Base-by-base conservation (phyloP, 2,113 vertebrate genomes). In the Columba janthina region DNA sequence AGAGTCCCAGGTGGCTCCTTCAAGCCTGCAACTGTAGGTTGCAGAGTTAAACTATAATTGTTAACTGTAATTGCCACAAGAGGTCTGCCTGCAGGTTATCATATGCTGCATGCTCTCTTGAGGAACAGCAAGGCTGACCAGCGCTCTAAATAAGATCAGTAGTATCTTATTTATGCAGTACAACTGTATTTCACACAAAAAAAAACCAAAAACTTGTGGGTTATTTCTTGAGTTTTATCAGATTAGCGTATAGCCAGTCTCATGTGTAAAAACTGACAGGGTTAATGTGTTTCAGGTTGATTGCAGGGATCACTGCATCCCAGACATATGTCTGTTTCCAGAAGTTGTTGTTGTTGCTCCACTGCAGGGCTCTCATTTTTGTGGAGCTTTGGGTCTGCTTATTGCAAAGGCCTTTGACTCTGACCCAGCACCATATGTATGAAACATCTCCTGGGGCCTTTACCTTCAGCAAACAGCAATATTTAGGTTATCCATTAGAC, bases 81-180 rank as follows among this genome's bases (percentile, higher is more conserved):
- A 36, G n/a, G 32, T 42, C 60, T 77, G 38, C 38, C 48, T 91
- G 77, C 40, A 54, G 16, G 40, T 32, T 50, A 5, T 58, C 0
- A 0, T n/a, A 20, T 32, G 72, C 69, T 53, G 15, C 53, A 9
- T 0, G 3, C 17, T 60, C 69, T n/a, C 54, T 25, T 69, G 73
- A 69, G 64, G 53, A 75, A 16, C 9, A 73, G 48, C 60, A 78
- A 46, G 56, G 48, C 29, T 61, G 58, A 57, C 11, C 88, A 87
- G 64, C n/a, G 20, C 53, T 89, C 79, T 58, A 46, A 54, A 15
- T 29, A 64, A 69, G 56, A 61, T 17, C 21, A 5, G 32, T 2
- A 34, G 34, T 31, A 15, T 74, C 70, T 66, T 74, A 42, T 8
- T 74, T 74, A n/a, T 50, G 24, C 51, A 46, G n/a, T 74, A 31